These are phyloP conservation scores for Metallyticus violacea DNA, from an alignment of 2,888 invertebrate genomes.

Conservation along the genomic window DNA sequence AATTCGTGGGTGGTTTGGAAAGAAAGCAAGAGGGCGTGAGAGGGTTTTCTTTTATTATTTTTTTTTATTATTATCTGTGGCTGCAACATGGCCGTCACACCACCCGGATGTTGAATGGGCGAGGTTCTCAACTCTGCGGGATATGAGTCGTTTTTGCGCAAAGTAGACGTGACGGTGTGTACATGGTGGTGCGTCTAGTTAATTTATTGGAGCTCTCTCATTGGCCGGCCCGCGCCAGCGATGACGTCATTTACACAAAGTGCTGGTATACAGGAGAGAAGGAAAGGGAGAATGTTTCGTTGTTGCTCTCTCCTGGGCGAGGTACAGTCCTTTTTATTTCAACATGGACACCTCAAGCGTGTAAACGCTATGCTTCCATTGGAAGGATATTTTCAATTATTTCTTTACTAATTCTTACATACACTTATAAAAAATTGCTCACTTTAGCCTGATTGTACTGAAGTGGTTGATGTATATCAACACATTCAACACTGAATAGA, in stretches of 20 bases:
- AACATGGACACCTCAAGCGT: not conserved
- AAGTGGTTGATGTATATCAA: no score
- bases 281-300: not conserved
- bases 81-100: not conserved
- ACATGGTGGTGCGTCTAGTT: not conserved
- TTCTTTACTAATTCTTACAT: no score
- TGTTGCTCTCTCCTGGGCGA: not conserved
- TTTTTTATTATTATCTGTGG: not conserved
- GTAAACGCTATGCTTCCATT: no score
- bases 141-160: not conserved
- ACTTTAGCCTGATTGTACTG: no score
- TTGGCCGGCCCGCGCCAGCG: not conserved
- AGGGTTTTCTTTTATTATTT: not conserved
- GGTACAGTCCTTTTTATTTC: not conserved
- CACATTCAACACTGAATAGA: no score
- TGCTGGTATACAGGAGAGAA: not conserved
- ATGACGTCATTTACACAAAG: constrained; percentile 17
- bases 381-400: no score
- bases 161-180: not conserved
- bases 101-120: not conserved
- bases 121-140: not conserved
- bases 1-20: not conserved
- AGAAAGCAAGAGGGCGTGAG: not conserved
- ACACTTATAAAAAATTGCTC: no score
- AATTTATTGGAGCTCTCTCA: constrained; percentile 17